Evolutionary conservation across 2,797 vertebrate species (phyloP), one percentile per base, ranked within the genome.

Genomic region (Sparidentex hasta): DNA sequence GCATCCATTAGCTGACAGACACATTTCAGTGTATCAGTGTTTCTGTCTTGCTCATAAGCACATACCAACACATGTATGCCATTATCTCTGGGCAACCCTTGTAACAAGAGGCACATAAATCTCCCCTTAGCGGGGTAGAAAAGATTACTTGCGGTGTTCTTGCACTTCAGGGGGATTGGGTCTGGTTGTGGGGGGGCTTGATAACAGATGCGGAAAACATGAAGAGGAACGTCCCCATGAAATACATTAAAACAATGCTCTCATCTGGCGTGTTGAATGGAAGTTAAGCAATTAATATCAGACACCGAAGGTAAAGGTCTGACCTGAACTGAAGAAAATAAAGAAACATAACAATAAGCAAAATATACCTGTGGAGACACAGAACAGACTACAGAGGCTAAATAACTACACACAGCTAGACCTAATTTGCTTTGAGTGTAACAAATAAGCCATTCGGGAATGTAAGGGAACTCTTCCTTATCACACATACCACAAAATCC

Each of bases 371-470:
- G 41, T 61, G 33, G 47, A 67, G 23, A 73, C 64, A 70, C 29
- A 57, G 44, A 64, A 44, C 27, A 41, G 21, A 58, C 43, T 46
- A 66, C 16, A 64, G 27, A 58, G 56, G 61, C 29, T 46, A 67
- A 65, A 71, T 76, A 20, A 57, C 11, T 4, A 66, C 14, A 76
- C 25, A 74, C 6, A 18, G 20, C 8, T 16, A 11, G 55, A 59
- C 43, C 44, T 13, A 18, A 27, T 54, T 76, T 59, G 52, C 70
- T 70, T 23, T 41, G 51, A 71, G 75, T 52, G 75, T 67, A 54
- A 58, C 65, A 62, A 78, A 65, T 65, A n/a, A 82, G 78, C 72
- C 63, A 70, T 88, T 80, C 75, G 47, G 76, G 46, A 72, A 65
- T 79, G 80, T 27, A 79, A 88, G 48, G 2, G 56, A 75, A 66